Conservation (phyloP, 2,113 vertebrate genomes). For the Clarias macrocephalus region DNA sequence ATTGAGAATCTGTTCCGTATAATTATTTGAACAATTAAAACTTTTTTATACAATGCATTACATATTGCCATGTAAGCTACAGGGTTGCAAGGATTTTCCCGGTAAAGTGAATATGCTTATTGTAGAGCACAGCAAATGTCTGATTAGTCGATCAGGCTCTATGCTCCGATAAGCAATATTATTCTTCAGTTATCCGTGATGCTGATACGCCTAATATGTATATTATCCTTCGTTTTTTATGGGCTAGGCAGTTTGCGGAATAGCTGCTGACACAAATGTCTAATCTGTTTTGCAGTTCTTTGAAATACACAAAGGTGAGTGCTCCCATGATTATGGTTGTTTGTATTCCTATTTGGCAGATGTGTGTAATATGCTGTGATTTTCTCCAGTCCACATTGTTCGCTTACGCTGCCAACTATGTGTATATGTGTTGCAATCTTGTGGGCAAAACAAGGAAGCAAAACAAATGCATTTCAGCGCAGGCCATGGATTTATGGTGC, state of each 20-base stretch:
- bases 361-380: neutral
- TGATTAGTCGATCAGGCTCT: neutral
- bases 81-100: neutral
- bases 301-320: neutral
- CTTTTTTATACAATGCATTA: neutral
- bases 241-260: neutral
- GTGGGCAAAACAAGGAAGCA: neutral
- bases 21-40: too few species aligned
- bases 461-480: neutral
- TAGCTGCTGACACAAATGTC: neutral
- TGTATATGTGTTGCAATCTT: neutral
- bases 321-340: neutral
- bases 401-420: neutral
- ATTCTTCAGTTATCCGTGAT: neutral
- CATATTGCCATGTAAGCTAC: neutral
- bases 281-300: conserved; percentile 1
- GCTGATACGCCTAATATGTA: neutral
- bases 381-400: neutral
- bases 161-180: conserved; percentile 7
- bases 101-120: too few species aligned
- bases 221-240: neutral
- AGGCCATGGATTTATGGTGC: neutral
- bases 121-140: conserved; percentile 16
- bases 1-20: neutral
- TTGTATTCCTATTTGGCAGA: neutral